A percentile compares a stretch with the other conserved stretches of the same genome.
These are phyloP conservation scores for Thunnus thynnus DNA, from an alignment of 2,113 vertebrate genomes.

Conservation along the genomic window DNA sequence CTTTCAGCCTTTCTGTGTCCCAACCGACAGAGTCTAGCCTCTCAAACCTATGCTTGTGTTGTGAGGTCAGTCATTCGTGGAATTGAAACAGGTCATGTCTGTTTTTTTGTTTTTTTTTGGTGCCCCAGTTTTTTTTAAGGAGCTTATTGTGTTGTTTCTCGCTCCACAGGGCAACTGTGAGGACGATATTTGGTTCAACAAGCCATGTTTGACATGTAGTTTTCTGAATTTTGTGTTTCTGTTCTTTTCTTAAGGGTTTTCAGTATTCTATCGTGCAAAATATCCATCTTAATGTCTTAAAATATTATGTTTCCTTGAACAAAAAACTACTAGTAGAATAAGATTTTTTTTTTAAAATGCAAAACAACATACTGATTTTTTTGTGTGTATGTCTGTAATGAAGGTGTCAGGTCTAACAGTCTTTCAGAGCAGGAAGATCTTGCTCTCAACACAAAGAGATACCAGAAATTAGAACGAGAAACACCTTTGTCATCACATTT, in stretches of 20 bases:
- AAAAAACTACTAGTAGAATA: background rate
- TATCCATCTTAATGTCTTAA: background rate
- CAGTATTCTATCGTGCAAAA: background rate
- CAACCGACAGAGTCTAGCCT: background rate
- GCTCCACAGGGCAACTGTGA: constrained; percentile 21
- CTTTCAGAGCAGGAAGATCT: background rate
- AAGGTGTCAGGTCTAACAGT: background rate
- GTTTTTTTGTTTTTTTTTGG: constrained; percentile 23
- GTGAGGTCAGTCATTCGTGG: constrained; percentile 50
- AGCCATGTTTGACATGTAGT: background rate
- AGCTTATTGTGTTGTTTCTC: constrained; percentile 53
- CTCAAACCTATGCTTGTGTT: constrained; percentile 37
- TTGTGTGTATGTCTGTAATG: no score
- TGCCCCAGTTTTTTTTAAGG: constrained; percentile 61
- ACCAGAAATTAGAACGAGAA: constrained; percentile 9
- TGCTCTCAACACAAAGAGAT: background rate
- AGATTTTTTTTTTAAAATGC: background rate
- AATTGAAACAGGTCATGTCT: constrained; percentile 40
- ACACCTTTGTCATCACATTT: constrained; percentile 13
- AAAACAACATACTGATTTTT: background rate
- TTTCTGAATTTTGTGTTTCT: background rate
- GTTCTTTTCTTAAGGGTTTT: background rate
- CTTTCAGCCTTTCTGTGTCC: background rate
- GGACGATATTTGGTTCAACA: constrained; percentile 37
- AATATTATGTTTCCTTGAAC: background rate